Conservation (phyloP, 2,113 vertebrate species). For the Aythya baeri region DNA sequence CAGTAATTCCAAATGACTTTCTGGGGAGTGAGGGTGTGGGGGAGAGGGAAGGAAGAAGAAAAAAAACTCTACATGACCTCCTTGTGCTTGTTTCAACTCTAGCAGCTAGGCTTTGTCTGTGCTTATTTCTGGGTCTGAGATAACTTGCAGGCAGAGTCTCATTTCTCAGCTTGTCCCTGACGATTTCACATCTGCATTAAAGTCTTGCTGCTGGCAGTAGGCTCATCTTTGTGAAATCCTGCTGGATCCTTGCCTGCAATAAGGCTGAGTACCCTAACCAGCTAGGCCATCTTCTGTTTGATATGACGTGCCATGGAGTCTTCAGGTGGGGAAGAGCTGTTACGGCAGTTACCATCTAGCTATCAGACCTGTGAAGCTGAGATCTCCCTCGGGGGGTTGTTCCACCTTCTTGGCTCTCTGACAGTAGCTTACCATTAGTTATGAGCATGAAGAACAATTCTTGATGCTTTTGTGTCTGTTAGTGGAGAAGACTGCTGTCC, state of each 20-base stretch:
- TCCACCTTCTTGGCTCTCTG: background rate
- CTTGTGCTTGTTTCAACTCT: background rate
- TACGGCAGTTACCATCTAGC: background rate
- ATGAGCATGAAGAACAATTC: background rate
- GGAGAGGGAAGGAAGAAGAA: background rate
- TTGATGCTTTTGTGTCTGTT: background rate
- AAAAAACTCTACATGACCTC: background rate
- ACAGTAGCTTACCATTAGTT: background rate
- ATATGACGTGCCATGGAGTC: fast-evolving
- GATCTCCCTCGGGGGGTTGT: background rate
- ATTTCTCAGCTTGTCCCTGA: background rate
- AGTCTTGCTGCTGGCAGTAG: background rate
- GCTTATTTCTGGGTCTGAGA: background rate
- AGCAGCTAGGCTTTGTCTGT: background rate
- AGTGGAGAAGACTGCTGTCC: background rate
- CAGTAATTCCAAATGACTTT: background rate
- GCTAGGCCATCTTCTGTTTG: background rate
- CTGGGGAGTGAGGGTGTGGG: background rate
- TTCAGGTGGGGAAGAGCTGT: background rate
- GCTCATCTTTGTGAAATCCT: background rate
- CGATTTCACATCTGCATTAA: background rate
- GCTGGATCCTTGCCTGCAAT: background rate
- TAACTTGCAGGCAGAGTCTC: background rate
- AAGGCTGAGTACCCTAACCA: background rate
- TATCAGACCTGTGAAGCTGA: background rate